phyloP scores from a whole-genome alignment of 92 coral and sea anemone genomes.

The Epizoanthus rinbou region DNA sequence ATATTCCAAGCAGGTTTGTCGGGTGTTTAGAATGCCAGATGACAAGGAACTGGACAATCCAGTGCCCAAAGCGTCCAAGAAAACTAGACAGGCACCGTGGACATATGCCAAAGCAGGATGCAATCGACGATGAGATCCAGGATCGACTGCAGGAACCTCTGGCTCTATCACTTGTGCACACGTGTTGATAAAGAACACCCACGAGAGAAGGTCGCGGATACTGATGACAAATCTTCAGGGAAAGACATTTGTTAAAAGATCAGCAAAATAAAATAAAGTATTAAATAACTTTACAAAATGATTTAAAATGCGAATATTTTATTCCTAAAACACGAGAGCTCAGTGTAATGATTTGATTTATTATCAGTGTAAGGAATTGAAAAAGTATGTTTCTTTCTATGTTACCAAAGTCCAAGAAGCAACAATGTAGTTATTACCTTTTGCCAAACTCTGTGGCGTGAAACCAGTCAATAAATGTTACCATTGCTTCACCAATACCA shows the following conservation, averaged over 20 bases:
- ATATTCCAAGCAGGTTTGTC: constrained; percentile 71
- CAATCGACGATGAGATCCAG: constrained; percentile 37
- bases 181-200: constrained; percentile 92
- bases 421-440: constrained; percentile 51
- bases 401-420: constrained; percentile 7
- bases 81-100: constrained; percentile 96
- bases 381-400: not conserved
- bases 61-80: constrained; percentile 91
- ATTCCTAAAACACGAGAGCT: too few species aligned
- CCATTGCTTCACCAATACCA: constrained; percentile 89
- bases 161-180: constrained; percentile 50
- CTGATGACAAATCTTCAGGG: constrained; percentile 70
- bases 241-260: not conserved
- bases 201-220: constrained; percentile 87
- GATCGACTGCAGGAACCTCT: not conserved
- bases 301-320: not conserved
- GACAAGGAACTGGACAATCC: constrained; percentile 64
- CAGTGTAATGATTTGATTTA: too few species aligned
- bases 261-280: not conserved
- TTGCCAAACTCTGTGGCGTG: constrained; percentile 82
- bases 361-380: too few species aligned
- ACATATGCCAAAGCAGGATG: constrained; percentile 76
- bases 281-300: not conserved
- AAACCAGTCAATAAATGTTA: constrained; percentile 91
- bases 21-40: constrained; percentile 49